phyloP scores from a whole-genome alignment of 2,888 invertebrate species.

The Cantharis flavilabris region DNA sequence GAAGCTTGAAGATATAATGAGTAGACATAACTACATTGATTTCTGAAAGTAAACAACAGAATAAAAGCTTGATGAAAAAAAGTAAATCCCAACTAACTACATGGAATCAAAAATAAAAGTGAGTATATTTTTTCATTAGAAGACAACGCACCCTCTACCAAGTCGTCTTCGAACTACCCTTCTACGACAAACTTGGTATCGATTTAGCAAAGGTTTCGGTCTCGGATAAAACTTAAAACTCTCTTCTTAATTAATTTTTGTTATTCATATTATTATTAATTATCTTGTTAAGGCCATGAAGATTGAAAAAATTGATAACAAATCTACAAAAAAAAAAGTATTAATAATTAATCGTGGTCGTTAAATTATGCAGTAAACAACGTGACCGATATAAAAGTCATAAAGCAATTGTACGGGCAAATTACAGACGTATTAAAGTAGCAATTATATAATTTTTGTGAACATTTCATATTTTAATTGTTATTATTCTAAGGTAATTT shows the following conservation, averaged over 20 bases:
- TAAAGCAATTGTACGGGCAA: slow-evolving; percentile 26
- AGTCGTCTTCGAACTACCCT: neutral
- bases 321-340: neutral
- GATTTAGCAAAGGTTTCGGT: neutral
- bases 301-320: neutral
- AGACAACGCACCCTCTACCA: neutral
- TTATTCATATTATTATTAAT: neutral
- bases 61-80: neutral
- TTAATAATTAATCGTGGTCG: neutral
- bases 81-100: neutral
- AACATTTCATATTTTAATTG: neutral
- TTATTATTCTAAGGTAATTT: neutral
- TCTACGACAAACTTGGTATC: neutral
- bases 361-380: slow-evolving; percentile 2
- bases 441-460: slow-evolving; percentile 2
- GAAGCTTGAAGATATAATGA: no score
- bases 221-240: neutral
- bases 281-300: neutral
- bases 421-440: slow-evolving; percentile 17
- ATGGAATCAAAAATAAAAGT: neutral
- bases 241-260: neutral
- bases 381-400: slow-evolving; percentile 8
- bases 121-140: neutral
- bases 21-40: no score
- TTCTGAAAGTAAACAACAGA: no score